phyloP scores from a whole-genome alignment of 2,888 invertebrate genomes.

The Craniophora ligustri region DNA sequence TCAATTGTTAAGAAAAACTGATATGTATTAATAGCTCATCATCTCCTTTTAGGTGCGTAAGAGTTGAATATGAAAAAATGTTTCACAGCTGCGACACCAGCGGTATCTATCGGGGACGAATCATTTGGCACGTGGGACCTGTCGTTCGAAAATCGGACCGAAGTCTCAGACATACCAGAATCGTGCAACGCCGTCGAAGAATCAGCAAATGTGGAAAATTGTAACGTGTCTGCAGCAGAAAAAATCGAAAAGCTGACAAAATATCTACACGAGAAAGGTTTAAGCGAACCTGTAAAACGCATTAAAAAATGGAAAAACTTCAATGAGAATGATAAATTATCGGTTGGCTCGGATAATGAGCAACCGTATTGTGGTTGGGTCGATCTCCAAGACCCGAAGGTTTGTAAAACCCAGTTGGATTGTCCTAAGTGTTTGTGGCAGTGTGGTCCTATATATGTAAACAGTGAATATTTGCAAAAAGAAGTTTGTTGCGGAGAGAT shows the following conservation, averaged over 20 bases:
- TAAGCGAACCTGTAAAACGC: constrained; percentile 44
- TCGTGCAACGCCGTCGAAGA: constrained; percentile 58
- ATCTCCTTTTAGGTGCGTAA: constrained; percentile 78
- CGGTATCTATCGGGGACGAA: constrained; percentile 63
- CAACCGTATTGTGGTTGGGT: constrained; percentile 66
- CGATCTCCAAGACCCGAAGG: constrained; percentile 62
- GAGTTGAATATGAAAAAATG: constrained; percentile 73
- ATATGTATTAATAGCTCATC: constrained; percentile 9
- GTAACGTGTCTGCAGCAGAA: constrained; percentile 72
- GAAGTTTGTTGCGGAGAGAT: constrained; percentile 66
- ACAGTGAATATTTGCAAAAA: constrained; percentile 70
- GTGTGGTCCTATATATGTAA: constrained; percentile 79
- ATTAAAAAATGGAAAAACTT: constrained; percentile 81
- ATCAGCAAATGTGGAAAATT: constrained; percentile 62
- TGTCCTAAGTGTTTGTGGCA: constrained; percentile 86
- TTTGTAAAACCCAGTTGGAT: constrained; percentile 45
- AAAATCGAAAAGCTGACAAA: constrained; percentile 86
- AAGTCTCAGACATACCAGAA: constrained; percentile 65
- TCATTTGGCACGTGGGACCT: constrained; percentile 68
- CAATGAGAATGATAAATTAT: constrained; percentile 61
- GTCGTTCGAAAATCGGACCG: constrained; percentile 72
- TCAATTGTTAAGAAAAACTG: not conserved
- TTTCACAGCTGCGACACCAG: constrained; percentile 80
- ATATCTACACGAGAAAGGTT: constrained; percentile 70
- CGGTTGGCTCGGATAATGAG: constrained; percentile 45